Evolutionary conservation across 1,140 invertebrate genomes (phyloP).

Genomic region (Maconellicoccus hirsutus): DNA sequence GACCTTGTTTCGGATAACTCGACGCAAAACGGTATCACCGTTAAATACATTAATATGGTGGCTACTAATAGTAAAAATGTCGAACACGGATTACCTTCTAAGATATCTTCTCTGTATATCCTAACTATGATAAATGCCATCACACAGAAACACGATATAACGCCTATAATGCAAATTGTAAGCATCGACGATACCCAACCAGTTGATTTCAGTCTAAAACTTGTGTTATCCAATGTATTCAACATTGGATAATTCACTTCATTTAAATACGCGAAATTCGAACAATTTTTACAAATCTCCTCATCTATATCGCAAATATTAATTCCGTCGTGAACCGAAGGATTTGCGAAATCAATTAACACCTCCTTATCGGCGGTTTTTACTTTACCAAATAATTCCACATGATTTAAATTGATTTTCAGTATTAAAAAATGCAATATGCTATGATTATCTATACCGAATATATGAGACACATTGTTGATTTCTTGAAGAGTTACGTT

Average conservation of each 20-base stretch:
- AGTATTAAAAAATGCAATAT: background rate
- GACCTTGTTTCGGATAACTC: constrained; percentile 29
- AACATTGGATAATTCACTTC: background rate
- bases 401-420: background rate
- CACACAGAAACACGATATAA: constrained; percentile 37
- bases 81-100: constrained; percentile 42
- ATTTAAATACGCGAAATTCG: background rate
- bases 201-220: constrained; percentile 33
- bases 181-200: constrained; percentile 40
- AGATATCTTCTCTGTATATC: constrained; percentile 39
- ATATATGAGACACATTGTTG: background rate
- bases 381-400: background rate
- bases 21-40: constrained; percentile 43
- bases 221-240: background rate
- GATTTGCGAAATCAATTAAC: background rate
- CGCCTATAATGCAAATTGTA: constrained; percentile 38
- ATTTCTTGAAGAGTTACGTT: background rate
- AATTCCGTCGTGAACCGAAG: background rate
- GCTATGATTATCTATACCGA: background rate
- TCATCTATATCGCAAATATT: background rate
- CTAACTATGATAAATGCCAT: constrained; percentile 41
- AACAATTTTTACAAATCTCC: background rate
- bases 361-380: background rate
- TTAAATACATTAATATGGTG: constrained; percentile 39
- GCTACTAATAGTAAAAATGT: constrained; percentile 41